A percentile compares a stretch with the other conserved stretches of the same genome.
These are phyloP conservation scores for Rhopalosiphum maidis DNA, from an alignment of 1,140 invertebrate species.

Conservation along the genomic window DNA sequence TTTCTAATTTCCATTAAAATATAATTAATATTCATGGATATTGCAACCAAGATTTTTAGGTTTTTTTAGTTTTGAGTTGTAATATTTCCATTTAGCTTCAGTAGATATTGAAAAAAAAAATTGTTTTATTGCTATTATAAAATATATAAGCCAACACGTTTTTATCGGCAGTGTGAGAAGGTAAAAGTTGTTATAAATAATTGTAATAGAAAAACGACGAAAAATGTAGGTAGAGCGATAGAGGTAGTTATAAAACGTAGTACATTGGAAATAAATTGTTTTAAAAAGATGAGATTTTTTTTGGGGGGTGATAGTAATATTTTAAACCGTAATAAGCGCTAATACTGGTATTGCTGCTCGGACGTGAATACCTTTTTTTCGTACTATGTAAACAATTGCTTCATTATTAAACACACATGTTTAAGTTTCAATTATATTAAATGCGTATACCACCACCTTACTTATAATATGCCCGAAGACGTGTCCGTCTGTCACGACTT, in stretches of 20 bases:
- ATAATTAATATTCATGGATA: neutral
- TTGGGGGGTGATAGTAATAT: neutral
- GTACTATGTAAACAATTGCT: neutral
- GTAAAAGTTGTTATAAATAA: too few species aligned
- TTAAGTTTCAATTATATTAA: neutral
- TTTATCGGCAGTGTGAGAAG: neutral
- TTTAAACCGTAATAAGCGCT: neutral
- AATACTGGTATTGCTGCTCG: neutral
- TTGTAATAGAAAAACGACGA: neutral
- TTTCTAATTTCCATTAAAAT: neutral
- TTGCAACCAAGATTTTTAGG: neutral
- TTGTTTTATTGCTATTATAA: neutral
- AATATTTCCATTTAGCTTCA: neutral
- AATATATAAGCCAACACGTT: neutral
- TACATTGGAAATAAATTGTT: neutral
- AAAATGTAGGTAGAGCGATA: neutral
- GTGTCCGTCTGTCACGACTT: neutral
- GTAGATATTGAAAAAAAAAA: neutral
- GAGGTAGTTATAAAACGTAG: neutral
- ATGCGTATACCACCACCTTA: neutral
- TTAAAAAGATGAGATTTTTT: neutral
- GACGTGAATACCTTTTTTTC: neutral
- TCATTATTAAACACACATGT: neutral
- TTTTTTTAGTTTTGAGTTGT: neutral
- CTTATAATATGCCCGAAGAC: neutral